Percentiles rank a stretch among this genome's conserved stretches.
Conservation (phyloP, 2,797 vertebrate species). For the Pseudochaenichthys georgianus region DNA sequence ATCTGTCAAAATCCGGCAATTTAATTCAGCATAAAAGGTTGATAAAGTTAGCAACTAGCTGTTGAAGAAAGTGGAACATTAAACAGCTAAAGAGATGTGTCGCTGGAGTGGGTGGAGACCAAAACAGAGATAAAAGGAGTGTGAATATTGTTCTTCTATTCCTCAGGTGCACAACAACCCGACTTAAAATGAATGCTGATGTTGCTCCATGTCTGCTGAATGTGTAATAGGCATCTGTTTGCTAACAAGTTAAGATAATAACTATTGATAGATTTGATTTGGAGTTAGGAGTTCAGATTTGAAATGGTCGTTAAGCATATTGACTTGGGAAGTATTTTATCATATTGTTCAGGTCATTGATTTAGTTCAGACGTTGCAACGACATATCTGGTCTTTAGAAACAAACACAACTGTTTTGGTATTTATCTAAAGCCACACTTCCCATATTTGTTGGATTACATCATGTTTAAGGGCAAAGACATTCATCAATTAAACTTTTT, state of each 20-base stretch:
- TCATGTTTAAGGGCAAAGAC: neutral
- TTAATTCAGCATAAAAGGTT: neutral
- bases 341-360: neutral
- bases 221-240: neutral
- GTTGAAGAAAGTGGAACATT: slow-evolving; percentile 1
- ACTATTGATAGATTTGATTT: neutral
- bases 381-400: neutral
- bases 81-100: neutral
- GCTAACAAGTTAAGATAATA: neutral
- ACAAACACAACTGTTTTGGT: slow-evolving; percentile 1
- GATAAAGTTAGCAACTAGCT: neutral
- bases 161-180: no score
- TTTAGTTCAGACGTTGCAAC: no score
- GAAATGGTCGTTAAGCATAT: neutral
- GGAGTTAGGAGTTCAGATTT: neutral
- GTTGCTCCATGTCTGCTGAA: no score
- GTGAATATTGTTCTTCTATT: no score
- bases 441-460: neutral
- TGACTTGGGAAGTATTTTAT: neutral
- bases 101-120: neutral
- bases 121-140: no score
- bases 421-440: neutral
- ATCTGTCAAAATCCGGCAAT: no score
- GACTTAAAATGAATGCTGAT: no score
- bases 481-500: no score